Conservation (phyloP, 1,140 invertebrate species). For the Philotrypesis tridentata region DNA sequence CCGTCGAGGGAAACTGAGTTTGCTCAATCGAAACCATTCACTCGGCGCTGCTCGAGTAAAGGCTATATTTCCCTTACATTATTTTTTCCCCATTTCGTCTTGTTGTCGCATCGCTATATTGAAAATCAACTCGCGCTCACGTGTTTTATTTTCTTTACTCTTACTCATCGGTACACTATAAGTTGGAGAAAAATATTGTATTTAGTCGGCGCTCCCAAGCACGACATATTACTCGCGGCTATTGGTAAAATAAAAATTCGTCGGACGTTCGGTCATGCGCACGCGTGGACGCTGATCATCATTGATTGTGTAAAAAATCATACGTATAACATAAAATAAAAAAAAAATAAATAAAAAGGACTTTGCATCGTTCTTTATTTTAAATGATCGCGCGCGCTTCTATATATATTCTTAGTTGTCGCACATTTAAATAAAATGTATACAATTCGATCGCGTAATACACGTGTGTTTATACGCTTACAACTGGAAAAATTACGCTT, state of each 20-base stretch:
- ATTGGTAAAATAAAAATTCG: constrained; percentile 45
- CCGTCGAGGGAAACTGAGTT: constrained; percentile 21
- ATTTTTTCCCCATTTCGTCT: not conserved
- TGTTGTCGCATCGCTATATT: not conserved
- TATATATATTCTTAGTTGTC: constrained; percentile 46
- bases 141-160: not conserved
- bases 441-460: constrained; percentile 45
- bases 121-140: constrained; percentile 9
- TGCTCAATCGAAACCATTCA: constrained; percentile 11
- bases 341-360: constrained; percentile 25
- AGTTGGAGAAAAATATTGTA: constrained; percentile 32
- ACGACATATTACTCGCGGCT: constrained; percentile 30
- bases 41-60: constrained; percentile 13
- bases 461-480: constrained; percentile 40
- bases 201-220: constrained; percentile 32
- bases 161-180: constrained; percentile 10
- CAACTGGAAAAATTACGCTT: constrained; percentile 46
- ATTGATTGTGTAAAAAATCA: constrained; percentile 31
- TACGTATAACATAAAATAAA: constrained; percentile 16
- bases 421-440: constrained; percentile 50
- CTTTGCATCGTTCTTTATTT: constrained; percentile 38
- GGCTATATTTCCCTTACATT: not conserved
- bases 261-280: not conserved
- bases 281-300: constrained; percentile 14
- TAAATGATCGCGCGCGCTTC: constrained; percentile 34